Evolutionary conservation across 2,888 invertebrate species (phyloP).

Genomic region (Tipula vernalis): DNA sequence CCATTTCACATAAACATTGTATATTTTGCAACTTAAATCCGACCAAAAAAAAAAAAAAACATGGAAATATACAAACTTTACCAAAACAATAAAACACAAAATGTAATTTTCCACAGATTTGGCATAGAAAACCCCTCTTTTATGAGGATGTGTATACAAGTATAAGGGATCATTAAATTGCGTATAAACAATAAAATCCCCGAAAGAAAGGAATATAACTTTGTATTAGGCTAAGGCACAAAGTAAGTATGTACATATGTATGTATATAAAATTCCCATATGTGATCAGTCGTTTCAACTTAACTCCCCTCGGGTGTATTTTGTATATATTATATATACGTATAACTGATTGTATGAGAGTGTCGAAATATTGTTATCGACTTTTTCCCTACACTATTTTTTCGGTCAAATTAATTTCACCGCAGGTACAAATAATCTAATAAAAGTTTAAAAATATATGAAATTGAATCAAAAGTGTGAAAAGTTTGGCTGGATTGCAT

Average conservation of each 20-base stretch:
- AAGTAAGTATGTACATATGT: neutral
- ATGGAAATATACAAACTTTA: neutral
- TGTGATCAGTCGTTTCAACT: neutral
- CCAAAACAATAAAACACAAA: neutral
- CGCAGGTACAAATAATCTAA: neutral
- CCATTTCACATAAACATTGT: neutral
- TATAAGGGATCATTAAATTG: neutral
- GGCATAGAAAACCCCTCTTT: neutral
- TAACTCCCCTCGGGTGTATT: neutral
- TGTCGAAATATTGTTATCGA: neutral
- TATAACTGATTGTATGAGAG: no score
- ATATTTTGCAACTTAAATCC: neutral
- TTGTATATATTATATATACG: neutral
- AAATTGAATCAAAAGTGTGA: neutral
- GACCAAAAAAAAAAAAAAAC: neutral
- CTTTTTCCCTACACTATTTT: neutral
- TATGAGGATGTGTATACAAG: neutral
- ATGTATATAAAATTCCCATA: neutral
- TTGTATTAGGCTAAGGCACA: neutral
- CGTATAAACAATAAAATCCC: neutral
- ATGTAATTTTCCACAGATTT: neutral
- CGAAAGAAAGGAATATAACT: neutral
- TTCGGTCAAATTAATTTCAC: neutral
- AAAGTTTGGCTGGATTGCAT: neutral
- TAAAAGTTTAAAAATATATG: neutral